These are phyloP conservation scores for Sebastes matsubarae DNA, from an alignment of 2,797 vertebrate genomes.

Conservation along the genomic window DNA sequence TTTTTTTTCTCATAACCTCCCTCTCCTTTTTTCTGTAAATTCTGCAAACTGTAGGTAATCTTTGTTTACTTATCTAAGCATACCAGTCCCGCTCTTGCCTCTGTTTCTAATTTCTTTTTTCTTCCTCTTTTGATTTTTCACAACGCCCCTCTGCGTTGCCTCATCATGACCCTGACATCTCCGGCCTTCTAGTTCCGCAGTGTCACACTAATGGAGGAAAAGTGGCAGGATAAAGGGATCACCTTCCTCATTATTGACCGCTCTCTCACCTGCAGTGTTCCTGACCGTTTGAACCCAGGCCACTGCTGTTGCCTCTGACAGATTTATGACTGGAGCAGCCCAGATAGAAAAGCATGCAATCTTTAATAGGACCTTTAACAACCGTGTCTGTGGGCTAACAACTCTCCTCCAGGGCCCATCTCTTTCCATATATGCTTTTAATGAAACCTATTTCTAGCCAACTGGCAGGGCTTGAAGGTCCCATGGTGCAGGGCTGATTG, in stretches of 20 bases:
- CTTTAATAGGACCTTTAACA: conserved; percentile 58
- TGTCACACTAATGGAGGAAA: too few relatives aligned
- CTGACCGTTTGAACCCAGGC: conserved; percentile 66
- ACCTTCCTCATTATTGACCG: conserved; percentile 41
- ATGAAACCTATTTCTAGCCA: conserved; percentile 59
- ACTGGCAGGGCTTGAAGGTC: conserved; percentile 52
- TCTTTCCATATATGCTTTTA: conserved; percentile 57
- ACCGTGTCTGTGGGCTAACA: conserved; percentile 42
- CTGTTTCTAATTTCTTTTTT: not conserved
- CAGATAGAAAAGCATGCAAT: conserved; percentile 43
- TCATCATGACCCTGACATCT: conserved; percentile 1
- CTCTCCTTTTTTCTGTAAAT: conserved; percentile 13
- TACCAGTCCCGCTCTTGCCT: not conserved
- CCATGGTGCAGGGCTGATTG: conserved; percentile 44
- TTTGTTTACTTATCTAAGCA: conserved; percentile 48
- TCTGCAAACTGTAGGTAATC: conserved; percentile 34
- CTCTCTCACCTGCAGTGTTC: conserved; percentile 69
- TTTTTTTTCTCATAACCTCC: conserved; percentile 22
- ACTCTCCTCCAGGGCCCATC: conserved; percentile 49
- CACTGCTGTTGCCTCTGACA: conserved; percentile 50
- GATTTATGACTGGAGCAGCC: conserved; percentile 64
- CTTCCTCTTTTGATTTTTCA: not conserved
- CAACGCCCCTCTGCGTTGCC: not conserved
- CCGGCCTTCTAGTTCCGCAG: too few relatives aligned
- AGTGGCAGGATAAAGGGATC: conserved; percentile 12